Percentiles rank a stretch among this genome's conserved stretches.
Conservation (phyloP, 2,797 vertebrate genomes). For the Ptychadena robeensis region DNA sequence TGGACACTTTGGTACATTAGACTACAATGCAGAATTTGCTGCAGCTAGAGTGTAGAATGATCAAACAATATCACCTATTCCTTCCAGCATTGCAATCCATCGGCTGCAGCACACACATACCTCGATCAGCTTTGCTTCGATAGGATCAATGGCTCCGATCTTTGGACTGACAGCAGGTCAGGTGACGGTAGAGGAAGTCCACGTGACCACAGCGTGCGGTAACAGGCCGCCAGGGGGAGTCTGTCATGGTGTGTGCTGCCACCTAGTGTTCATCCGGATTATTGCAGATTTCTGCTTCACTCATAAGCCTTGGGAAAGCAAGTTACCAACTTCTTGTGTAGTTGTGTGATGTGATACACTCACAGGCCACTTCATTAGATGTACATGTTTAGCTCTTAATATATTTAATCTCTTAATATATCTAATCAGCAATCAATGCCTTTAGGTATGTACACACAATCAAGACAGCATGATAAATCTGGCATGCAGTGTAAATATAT, state of each 20-base stretch:
- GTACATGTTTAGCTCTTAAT: too few species aligned
- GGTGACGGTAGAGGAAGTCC: background rate
- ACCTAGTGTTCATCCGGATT: background rate
- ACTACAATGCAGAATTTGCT: too few species aligned
- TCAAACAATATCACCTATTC: background rate
- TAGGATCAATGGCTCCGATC: background rate
- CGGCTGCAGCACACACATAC: background rate
- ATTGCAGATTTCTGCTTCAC: background rate
- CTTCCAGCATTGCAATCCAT: background rate
- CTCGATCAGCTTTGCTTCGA: background rate
- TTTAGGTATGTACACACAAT: too few species aligned
- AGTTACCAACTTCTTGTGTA: too few species aligned
- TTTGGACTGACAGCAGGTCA: conserved; percentile 18
- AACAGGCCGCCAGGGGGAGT: background rate
- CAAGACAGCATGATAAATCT: too few species aligned
- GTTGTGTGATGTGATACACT: too few species aligned
- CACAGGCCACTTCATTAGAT: too few species aligned
- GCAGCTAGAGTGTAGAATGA: too few species aligned
- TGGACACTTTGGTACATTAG: too few species aligned
- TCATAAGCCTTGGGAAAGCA: background rate
- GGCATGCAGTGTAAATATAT: too few species aligned
- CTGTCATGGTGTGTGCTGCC: background rate
- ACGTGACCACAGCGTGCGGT: background rate
- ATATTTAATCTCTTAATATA: too few species aligned
- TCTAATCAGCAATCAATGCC: too few species aligned